Evolutionary conservation across 2,113 vertebrate species (phyloP).

Genomic region (Zosterops borbonicus): DNA sequence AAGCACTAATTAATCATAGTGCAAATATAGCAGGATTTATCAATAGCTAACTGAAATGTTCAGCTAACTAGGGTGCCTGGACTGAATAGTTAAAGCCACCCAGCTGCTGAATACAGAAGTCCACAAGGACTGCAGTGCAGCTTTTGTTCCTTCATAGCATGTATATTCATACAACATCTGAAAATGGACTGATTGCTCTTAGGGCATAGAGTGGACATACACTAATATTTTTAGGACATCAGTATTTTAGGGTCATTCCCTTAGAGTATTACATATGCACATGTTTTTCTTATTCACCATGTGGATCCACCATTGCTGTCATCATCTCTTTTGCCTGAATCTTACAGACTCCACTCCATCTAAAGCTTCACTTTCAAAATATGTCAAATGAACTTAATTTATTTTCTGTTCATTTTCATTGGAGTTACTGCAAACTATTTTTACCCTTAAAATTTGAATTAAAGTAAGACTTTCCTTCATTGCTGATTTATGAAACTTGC

Average conservation of each 20-base stretch:
- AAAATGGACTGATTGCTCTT: not conserved
- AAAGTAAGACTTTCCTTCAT: not conserved
- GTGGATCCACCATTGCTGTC: not conserved
- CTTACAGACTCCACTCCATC: not conserved
- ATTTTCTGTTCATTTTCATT: not conserved
- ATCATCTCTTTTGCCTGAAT: not conserved
- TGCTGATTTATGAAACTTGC: not conserved
- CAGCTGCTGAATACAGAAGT: not conserved
- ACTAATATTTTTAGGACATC: not conserved
- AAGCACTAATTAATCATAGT: not conserved
- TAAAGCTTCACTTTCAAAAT: not conserved
- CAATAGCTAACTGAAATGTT: not conserved
- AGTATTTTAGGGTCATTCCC: not conserved
- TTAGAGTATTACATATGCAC: not conserved
- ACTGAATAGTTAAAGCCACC: not conserved
- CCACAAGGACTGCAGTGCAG: not conserved
- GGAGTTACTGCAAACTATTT: not conserved
- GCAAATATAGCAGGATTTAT: not conserved
- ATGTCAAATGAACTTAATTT: not conserved
- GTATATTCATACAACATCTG: not conserved
- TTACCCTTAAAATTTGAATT: not conserved
- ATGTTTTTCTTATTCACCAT: not conserved
- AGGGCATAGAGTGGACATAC: not conserved
- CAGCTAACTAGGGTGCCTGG: not conserved
- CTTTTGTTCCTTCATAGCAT: not conserved